phyloP scores from a whole-genome alignment of 2,797 vertebrate genomes.

The Bradypodion pumilum region DNA sequence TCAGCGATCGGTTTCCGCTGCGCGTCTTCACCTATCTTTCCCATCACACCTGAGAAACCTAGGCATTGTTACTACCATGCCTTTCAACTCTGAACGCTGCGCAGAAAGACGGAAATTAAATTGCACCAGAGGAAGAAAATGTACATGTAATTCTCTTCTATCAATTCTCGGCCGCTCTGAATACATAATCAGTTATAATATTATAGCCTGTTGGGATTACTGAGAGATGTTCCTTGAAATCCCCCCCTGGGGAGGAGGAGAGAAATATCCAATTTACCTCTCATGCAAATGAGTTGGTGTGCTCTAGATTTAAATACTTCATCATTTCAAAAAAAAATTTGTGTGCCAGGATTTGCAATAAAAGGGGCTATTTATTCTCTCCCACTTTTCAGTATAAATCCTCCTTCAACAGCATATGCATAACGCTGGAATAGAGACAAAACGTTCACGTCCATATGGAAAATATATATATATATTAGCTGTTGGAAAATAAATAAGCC shows the following conservation, averaged over 20 bases:
- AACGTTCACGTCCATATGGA: not conserved
- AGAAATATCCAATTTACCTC: slow-evolving; percentile 50
- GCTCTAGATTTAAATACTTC: slow-evolving; percentile 38
- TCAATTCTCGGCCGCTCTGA: slow-evolving; percentile 39
- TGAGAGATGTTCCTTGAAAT: slow-evolving; percentile 55
- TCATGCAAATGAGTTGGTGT: slow-evolving; percentile 50
- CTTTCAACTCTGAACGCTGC: not conserved
- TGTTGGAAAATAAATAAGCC: too few species aligned
- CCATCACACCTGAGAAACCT: not conserved
- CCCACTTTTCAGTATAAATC: not conserved
- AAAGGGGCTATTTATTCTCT: slow-evolving; percentile 30
- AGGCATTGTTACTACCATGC: not conserved
- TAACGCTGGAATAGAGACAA: not conserved
- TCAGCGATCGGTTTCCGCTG: not conserved
- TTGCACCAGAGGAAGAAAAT: slow-evolving; percentile 23
- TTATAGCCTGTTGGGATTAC: slow-evolving; percentile 51
- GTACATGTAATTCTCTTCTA: slow-evolving; percentile 9
- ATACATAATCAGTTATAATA: slow-evolving; percentile 47
- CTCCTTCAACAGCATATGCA: not conserved
- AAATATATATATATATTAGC: not conserved
- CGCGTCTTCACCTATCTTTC: not conserved
- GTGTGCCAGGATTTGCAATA: slow-evolving; percentile 32
- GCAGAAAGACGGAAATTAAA: not conserved
- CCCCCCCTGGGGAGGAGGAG: slow-evolving; percentile 28
- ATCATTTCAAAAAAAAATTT: slow-evolving; percentile 37